Evolutionary conservation across 2,797 vertebrate species (phyloP), one percentile per base, ranked within the genome.

Genomic region (Salarias fasciatus): DNA sequence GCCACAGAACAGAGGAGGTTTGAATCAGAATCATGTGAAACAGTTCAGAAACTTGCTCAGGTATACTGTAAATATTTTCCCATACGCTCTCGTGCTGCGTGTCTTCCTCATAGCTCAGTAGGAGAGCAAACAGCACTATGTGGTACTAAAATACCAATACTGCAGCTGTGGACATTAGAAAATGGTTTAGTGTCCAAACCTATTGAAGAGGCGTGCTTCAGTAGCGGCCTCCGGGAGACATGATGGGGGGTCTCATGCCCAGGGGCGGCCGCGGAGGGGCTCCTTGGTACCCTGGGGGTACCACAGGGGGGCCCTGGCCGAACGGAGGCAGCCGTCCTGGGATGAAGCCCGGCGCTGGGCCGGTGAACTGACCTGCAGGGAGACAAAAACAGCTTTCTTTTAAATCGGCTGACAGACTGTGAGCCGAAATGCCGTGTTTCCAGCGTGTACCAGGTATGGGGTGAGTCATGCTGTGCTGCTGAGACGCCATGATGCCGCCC

Each of bases 201-300:
- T 96, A 97, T 69, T 65, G 82, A 65, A 69, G 80, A 83, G 60
- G 71, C 93, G 93, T 91, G 86, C 86, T 90, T 98, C 95, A 98
- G 93, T 96, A 98, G 88, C 95, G 95, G 87, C 95, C 94, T 86
- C 95, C 96, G 72, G 95, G 96, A 69, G 96, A 97, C 96, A 98
- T 97, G 84, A 97, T 95, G 55, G 96, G 96, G 83, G 96, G 96
- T 90, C 95, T 95, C 92, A 97, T 94, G 86, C 94, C 95, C 92
- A 97, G 93, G 10, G 95, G 95, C 57, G 95, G 95, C 82, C 94
- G 64, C 2, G 67, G 69, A 35, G 78, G 69, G 54, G 63, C 96
- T 88, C 94, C 94, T 89, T 97, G 96, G 87, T 94, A 97, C 12
- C 68, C 84, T 24, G 93, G 92, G 72, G 95, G 95, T 68, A 95